Conservation (phyloP, 1,140 invertebrate species). For the Drosophila tropicalis region DNA sequence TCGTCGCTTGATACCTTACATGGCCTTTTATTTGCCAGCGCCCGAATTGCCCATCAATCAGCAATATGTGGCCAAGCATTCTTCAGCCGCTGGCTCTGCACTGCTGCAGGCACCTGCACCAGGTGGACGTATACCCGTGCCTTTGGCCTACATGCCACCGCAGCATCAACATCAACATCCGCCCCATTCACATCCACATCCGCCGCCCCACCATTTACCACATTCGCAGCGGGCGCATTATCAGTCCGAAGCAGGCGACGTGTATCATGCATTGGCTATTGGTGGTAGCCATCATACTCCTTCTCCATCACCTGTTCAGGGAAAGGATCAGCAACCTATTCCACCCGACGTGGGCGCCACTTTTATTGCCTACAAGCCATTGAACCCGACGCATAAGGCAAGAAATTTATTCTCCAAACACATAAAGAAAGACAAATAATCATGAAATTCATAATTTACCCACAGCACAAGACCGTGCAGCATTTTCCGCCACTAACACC, state of each 20-base stretch:
- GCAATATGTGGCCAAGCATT: constrained; percentile 76
- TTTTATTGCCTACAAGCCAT: constrained; percentile 76
- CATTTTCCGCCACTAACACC: constrained; percentile 71
- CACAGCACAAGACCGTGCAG: constrained; percentile 80
- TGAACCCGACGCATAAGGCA: constrained; percentile 68
- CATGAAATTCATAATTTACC: constrained; percentile 63
- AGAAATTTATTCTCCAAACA: constrained; percentile 43
- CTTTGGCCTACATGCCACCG: constrained; percentile 72
- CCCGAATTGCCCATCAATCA: constrained; percentile 83
- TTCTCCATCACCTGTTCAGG: constrained; percentile 51
- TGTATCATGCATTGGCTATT: constrained; percentile 63
- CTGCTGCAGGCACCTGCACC: constrained; percentile 41
- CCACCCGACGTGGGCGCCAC: constrained; percentile 51
- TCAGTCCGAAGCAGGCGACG: constrained; percentile 68
- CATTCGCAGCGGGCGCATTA: constrained; percentile 50
- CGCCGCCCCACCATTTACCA: constrained; percentile 30
- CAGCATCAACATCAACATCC: constrained; percentile 26
- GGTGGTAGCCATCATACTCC: constrained; percentile 35
- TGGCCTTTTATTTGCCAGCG: constrained; percentile 90
- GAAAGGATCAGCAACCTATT: constrained; percentile 45
- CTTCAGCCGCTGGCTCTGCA: constrained; percentile 47
- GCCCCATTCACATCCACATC: constrained; percentile 20
- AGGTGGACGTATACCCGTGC: constrained; percentile 62
- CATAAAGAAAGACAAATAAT: constrained; percentile 74
- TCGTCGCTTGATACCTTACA: constrained; percentile 90